Conservation (phyloP, 2,888 invertebrate species). For the Harpagoxenus sublaevis region DNA sequence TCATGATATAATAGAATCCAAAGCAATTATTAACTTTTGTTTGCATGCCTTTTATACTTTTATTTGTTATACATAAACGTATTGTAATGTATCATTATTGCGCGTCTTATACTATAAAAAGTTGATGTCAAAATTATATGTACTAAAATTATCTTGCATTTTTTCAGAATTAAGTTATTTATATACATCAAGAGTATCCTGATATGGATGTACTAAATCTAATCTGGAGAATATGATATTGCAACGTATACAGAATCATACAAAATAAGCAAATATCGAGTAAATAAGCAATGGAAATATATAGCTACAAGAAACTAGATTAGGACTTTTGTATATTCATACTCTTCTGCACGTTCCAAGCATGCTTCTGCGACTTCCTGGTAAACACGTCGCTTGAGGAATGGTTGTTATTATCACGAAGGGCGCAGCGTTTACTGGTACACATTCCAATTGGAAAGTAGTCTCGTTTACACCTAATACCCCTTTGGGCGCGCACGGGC, state of each 20-base stretch:
- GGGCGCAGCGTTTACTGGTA: conserved; percentile 75
- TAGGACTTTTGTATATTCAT: not conserved
- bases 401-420: conserved; percentile 72
- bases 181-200: too few relatives aligned
- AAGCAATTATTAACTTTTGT: not conserved
- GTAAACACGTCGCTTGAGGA: conserved; percentile 74
- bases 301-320: not conserved
- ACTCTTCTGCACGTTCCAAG: conserved; percentile 74
- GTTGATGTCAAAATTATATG: not conserved
- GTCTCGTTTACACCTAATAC: conserved; percentile 89
- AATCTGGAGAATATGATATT: too few relatives aligned
- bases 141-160: not conserved
- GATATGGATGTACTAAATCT: too few relatives aligned
- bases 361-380: conserved; percentile 76
- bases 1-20: not conserved
- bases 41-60: not conserved
- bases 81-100: not conserved
- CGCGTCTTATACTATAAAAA: not conserved
- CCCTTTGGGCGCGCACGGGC: conserved; percentile 87
- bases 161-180: not conserved
- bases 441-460: conserved; percentile 88
- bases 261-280: too few relatives aligned
- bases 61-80: not conserved
- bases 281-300: not conserved
- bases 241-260: too few relatives aligned